A percentile compares a stretch with the other conserved stretches of the same genome.
phyloP scores from a whole-genome alignment of 2,797 vertebrate genomes.

The Lacerta viridis region DNA sequence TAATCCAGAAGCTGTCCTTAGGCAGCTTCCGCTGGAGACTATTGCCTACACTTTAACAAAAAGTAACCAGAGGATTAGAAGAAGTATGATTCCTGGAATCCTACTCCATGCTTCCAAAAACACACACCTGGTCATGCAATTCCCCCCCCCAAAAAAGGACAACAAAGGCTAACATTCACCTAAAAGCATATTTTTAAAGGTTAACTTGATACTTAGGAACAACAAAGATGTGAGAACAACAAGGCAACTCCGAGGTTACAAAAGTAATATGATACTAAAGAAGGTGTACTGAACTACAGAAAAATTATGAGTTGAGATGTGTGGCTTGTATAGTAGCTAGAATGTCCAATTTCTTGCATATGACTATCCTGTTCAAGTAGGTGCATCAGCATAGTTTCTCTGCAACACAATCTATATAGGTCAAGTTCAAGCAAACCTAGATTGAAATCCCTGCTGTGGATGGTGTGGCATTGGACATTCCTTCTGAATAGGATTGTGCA shows the following conservation, averaged over 20 bases:
- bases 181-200: not conserved
- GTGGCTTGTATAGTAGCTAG: not conserved
- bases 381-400: not conserved
- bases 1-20: conserved; percentile 49
- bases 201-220: not conserved
- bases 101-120: not conserved
- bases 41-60: conserved; percentile 42
- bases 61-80: not conserved
- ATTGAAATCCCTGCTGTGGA: not conserved
- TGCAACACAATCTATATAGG: not conserved
- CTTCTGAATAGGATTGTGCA: too few species aligned
- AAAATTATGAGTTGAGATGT: not conserved
- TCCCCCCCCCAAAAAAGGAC: conserved; percentile 8
- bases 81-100: conserved; percentile 20
- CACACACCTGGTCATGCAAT: not conserved
- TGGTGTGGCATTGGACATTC: too few species aligned
- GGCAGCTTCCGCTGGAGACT: conserved; percentile 44
- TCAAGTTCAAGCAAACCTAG: not conserved
- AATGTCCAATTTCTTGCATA: not conserved
- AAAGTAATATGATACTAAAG: accelerated
- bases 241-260: conserved; percentile 9
- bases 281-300: not conserved
- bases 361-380: not conserved
- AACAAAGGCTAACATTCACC: not conserved
- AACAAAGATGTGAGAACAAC: accelerated